Evolutionary conservation across 1,140 invertebrate species (phyloP).

Genomic region (Hormaphis cornu): DNA sequence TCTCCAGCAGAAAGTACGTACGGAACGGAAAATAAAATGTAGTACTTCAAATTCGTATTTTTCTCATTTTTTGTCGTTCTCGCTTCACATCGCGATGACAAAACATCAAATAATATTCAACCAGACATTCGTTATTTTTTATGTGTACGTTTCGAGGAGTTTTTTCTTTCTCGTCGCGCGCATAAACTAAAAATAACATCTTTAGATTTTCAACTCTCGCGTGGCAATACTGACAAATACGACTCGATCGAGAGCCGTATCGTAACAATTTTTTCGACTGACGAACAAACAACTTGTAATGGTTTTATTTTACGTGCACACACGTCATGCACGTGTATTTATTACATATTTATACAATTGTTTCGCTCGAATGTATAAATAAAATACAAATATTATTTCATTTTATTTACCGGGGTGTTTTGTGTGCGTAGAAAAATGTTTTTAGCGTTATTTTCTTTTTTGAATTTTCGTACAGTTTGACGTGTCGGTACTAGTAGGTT

Average conservation of each 20-base stretch:
- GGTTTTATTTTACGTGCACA: not conserved
- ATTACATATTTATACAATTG: too few species aligned
- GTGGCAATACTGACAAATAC: too few species aligned
- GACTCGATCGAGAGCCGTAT: not conserved
- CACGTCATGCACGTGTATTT: too few species aligned
- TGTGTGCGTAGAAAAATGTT: too few species aligned
- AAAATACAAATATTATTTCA: too few species aligned
- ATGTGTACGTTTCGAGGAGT: not conserved
- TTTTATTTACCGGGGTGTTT: too few species aligned
- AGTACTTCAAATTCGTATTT: not conserved
- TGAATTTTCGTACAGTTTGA: not conserved
- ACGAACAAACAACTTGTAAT: not conserved
- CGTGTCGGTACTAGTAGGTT: not conserved
- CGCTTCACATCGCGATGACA: not conserved
- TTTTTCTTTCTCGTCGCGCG: not conserved
- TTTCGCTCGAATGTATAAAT: too few species aligned
- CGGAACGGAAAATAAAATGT: not conserved
- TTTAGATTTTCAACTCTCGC: not conserved
- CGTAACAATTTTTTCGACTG: not conserved
- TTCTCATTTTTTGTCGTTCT: not conserved
- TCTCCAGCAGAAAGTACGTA: not conserved
- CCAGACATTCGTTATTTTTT: conserved; percentile 1
- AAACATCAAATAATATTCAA: not conserved
- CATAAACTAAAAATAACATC: not conserved
- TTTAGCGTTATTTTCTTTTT: too few species aligned